A percentile compares a stretch with the other conserved stretches of the same genome.
Conservation (phyloP, 2,797 vertebrate genomes). For the Gallinago nigripennis region DNA sequence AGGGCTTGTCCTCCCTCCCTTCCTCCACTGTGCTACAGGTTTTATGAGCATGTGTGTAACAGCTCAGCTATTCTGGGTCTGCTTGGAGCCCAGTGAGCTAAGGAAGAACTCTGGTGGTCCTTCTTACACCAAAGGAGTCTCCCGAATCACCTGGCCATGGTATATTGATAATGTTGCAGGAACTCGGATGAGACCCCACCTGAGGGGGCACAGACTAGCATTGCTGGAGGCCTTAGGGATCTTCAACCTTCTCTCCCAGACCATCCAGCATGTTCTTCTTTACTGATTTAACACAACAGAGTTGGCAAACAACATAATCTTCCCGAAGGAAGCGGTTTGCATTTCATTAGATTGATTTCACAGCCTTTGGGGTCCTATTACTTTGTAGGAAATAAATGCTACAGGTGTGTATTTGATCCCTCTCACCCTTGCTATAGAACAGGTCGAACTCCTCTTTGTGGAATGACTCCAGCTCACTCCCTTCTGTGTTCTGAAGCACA, state of each 20-base stretch:
- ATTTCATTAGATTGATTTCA: background rate
- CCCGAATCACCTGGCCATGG: background rate
- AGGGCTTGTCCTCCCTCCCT: too few relatives aligned
- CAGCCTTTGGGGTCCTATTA: background rate
- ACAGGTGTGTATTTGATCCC: background rate
- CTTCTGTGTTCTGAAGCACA: rapidly evolving
- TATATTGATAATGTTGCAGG: background rate
- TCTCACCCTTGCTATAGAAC: background rate
- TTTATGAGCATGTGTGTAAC: background rate
- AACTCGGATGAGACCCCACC: background rate
- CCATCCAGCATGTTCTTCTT: background rate
- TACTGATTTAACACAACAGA: background rate
- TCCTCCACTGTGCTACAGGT: too few relatives aligned
- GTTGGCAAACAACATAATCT: background rate
- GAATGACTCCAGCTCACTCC: background rate
- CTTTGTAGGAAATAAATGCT: background rate
- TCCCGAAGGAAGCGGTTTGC: background rate
- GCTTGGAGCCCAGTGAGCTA: background rate
- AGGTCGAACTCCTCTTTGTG: background rate
- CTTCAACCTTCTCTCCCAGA: background rate
- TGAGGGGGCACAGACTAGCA: background rate
- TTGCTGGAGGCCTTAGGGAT: background rate
- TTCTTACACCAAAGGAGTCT: background rate
- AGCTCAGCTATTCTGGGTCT: background rate
- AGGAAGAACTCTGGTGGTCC: background rate